Base-by-base conservation (phyloP, 2,797 vertebrate genomes). In the Acipenser transmontanus region DNA sequence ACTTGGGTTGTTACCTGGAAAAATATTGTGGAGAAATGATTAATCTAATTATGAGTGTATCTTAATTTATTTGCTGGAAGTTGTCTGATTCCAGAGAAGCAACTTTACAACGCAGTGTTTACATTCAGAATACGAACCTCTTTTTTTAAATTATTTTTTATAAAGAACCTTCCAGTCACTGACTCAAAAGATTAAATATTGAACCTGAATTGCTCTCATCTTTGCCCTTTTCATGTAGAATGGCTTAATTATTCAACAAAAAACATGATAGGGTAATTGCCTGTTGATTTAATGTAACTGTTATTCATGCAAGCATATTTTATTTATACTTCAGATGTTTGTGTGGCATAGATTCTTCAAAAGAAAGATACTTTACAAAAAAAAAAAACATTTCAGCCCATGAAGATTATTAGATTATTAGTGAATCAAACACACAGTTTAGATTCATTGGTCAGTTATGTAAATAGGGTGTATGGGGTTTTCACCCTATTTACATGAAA, bases 271-370 rank as follows among this genome's bases (percentile, higher is more conserved):
- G 84, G 88, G 89, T 90, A 91, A 91, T 90, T 91, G 87, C 83
- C 77, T 88, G 71, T 79, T 78, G 75, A 76, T 87, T 87, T 89
- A 90, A 91, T 89, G 78, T 78, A 82, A 81, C 72, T 49, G 88
- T 91, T 90, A 90, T 91, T 88, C 85, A 90, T 89, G 82, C 86
- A 85, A 79, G 79, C 89, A 88, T 88, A 86, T 89, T 90, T 91
- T 89, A 90, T 90, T 90, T 89, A 90, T 90, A 85, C 85, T 80
- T 82, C 65, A 67, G 80, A 81, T 88, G 85, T 89, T 87, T 90
- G 88, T 89, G 84, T 89, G 88, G 88, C 85, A 89, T 84, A 87
- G 88, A 87, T 85, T 85, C 84, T 89, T 91, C 86, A 82, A 82
- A 87, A 72, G 87, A 82, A 77, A 84, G 84, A 87, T 91, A 89